Base-by-base conservation (phyloP, 2,888 invertebrate species). In the Nephrotoma guestfalica region DNA sequence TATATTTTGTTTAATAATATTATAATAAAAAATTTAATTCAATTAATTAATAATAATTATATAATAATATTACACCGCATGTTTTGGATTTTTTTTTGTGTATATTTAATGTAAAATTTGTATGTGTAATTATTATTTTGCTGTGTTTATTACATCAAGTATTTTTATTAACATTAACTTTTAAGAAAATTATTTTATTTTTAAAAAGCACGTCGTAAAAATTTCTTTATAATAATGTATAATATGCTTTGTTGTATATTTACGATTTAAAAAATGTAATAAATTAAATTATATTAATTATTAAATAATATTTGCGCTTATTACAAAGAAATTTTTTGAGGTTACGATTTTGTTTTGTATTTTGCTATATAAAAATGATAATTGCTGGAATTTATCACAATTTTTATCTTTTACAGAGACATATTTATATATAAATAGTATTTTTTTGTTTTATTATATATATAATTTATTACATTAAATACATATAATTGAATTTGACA, bases 331-430 rank as follows among this genome's bases (percentile, higher is more conserved):
- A 71, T 71, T 71, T 71, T 71, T 71, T 71, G 71, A 71, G 18
- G 30, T 30, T 18, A 6, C 71, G 30, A 9, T 71, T 71, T 71
- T 71, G 2, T 30, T 9, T 43, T 6, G 71, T 30, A 30, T 9
- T 71, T 71, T 71, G 71, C 71, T 30, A 71, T 71, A 71, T 71
- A 71, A 71, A 84, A 84, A 84, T 84, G 84, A 84, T 84, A 84
- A 84, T 84, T 84, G 84, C 84, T 84, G 84, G 84, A 41, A 41
- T 84, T 84, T 84, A 84, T 84, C 42, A 84, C 42, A 41, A 84
- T 42, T 41, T 84, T 84, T 41, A 71, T 71, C 71, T 84, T 84
- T 84, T 84, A 84, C 84, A 84, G 84, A 84, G 84, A 84, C 15
- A 84, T 84, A 84, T 41, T 71, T 41, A 41, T 84, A 57, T 71